Conservation (phyloP, 2,888 invertebrate genomes). For the Zygothrica quintamaculata region DNA sequence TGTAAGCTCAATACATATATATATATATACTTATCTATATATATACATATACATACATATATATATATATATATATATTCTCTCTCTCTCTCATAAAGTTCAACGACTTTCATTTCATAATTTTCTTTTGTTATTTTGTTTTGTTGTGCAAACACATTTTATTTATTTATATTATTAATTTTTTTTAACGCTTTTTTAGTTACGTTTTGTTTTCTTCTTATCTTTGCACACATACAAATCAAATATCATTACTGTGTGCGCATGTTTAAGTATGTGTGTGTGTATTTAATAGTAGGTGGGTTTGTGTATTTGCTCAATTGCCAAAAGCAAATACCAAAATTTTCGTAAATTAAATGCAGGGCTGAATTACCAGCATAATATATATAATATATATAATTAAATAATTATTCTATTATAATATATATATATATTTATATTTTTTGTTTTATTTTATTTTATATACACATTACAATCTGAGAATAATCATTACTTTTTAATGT, state of each 20-base stretch:
- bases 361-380: slow-evolving; percentile 1
- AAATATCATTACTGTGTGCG: slow-evolving; percentile 5
- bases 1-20: slow-evolving; percentile 34
- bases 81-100: too few species aligned
- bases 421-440: too few species aligned
- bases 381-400: too few species aligned
- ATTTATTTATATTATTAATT: slow-evolving; percentile 11
- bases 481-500: background rate
- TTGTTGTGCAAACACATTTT: slow-evolving; percentile 46
- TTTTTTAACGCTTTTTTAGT: slow-evolving; percentile 2
- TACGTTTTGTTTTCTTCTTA: slow-evolving; percentile 24
- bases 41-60: too few species aligned
- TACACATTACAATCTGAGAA: too few species aligned
- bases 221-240: slow-evolving; percentile 29
- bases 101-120: slow-evolving; percentile 57
- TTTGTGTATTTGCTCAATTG: slow-evolving; percentile 14
- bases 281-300: background rate
- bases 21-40: too few species aligned
- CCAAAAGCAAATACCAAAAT: slow-evolving; percentile 14
- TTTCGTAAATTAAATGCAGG: slow-evolving; percentile 29
- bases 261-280: background rate
- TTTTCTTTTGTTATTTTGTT: slow-evolving; percentile 16
- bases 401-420: too few species aligned
- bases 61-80: too few species aligned
- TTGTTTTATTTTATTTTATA: background rate